phyloP scores from a whole-genome alignment of 1,140 invertebrate genomes.

The Caligus rogercresseyi region DNA sequence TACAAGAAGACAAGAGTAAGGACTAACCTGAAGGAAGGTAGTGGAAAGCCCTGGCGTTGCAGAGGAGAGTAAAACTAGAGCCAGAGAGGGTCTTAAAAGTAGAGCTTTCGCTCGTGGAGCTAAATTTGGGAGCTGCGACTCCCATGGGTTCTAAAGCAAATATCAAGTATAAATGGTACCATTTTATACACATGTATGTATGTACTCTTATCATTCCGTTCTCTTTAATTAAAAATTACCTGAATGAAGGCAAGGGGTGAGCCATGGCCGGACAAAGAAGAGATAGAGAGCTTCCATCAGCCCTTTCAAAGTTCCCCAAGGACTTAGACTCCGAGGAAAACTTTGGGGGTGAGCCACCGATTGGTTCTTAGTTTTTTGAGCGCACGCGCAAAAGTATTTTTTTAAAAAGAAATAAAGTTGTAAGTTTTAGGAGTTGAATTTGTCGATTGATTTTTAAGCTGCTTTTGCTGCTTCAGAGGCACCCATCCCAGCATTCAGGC shows the following conservation, averaged over 20 bases:
- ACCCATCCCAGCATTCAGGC: constrained; percentile 21
- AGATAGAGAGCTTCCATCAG: constrained; percentile 30
- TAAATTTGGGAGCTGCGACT: constrained; percentile 2
- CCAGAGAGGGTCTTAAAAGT: background rate
- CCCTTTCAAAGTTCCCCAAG: background rate
- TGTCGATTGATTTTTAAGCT: too few species aligned
- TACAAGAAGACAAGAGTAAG: too few species aligned
- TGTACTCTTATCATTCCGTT: background rate
- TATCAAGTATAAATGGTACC: too few species aligned
- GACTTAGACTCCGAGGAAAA: constrained; percentile 34
- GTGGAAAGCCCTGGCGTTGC: constrained; percentile 49
- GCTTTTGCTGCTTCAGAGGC: constrained; percentile 11
- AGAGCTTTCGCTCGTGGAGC: constrained; percentile 2
- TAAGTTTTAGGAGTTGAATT: too few species aligned
- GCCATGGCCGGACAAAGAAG: constrained; percentile 49
- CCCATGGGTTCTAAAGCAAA: constrained; percentile 2
- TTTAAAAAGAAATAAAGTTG: background rate
- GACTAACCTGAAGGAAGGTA: constrained; percentile 37
- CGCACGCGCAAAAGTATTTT: background rate
- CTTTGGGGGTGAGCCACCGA: constrained; percentile 40
- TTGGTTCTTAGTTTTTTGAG: constrained; percentile 36
- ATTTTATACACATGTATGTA: too few species aligned
- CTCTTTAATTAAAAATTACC: constrained; percentile 29
- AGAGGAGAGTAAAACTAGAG: background rate
- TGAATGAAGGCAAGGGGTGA: constrained; percentile 46